A percentile compares a stretch with the other conserved stretches of the same genome.
Conservation (phyloP, 1,140 invertebrate species). For the Argopecten irradians region DNA sequence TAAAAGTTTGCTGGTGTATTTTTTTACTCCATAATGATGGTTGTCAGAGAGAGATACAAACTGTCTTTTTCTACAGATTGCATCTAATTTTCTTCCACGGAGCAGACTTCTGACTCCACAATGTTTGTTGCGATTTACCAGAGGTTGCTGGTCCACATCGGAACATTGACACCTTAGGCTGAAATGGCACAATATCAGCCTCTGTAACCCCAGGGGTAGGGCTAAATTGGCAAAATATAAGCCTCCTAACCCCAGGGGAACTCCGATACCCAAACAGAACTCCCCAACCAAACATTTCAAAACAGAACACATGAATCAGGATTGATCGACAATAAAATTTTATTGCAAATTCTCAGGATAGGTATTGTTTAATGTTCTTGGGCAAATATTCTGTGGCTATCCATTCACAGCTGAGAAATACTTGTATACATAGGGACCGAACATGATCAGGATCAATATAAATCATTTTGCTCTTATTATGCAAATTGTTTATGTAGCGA, state of each 20-base stretch:
- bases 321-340: background rate
- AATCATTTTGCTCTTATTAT: background rate
- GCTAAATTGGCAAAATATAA: background rate
- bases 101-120: background rate
- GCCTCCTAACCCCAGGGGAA: background rate
- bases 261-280: background rate
- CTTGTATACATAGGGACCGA: background rate
- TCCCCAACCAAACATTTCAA: background rate
- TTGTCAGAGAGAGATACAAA: constrained; percentile 1
- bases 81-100: background rate
- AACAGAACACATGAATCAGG: background rate
- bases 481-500: background rate
- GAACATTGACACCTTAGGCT: background rate
- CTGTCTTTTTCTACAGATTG: constrained; percentile 9
- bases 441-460: background rate
- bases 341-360: background rate
- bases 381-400: background rate
- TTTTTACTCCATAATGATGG: background rate
- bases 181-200: background rate
- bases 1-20: background rate
- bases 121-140: background rate
- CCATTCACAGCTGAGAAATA: background rate
- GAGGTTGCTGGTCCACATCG: background rate
- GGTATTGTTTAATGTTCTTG: background rate
- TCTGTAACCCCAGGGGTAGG: background rate